Percentiles rank a stretch among this genome's conserved stretches.
Evolutionary conservation across 2,797 vertebrate species (phyloP).

Genomic region (Gymnothorax javanicus): DNA sequence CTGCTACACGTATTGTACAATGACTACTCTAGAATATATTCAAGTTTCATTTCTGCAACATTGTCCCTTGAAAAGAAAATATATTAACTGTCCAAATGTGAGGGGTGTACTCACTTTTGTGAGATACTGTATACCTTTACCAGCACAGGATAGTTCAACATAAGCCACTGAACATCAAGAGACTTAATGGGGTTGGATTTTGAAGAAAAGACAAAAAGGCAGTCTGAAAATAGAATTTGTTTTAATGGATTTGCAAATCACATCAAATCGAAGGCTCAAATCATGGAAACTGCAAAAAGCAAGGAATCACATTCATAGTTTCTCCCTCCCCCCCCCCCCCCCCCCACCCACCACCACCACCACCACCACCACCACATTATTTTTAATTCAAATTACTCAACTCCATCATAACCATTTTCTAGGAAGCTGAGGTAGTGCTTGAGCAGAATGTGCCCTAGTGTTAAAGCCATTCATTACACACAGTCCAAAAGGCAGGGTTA

Average conservation of each 20-base stretch:
- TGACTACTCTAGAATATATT: too few species aligned
- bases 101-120: too few species aligned
- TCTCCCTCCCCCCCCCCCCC: not conserved
- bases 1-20: too few species aligned
- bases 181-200: not conserved
- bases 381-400: not conserved
- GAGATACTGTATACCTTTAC: too few species aligned
- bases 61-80: too few species aligned
- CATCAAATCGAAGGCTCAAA: not conserved
- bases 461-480: not conserved
- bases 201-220: not conserved
- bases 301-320: not conserved
- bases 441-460: not conserved
- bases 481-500: not conserved
- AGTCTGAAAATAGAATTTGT: not conserved
- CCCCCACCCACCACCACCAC: too few species aligned
- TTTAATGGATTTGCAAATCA: not conserved
- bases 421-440: not conserved
- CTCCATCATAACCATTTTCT: not conserved
- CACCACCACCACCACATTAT: too few species aligned
- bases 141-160: not conserved
- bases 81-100: too few species aligned
- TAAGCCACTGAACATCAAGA: too few species aligned
- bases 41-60: too few species aligned
- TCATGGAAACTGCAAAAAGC: not conserved